Evolutionary conservation across 1,140 invertebrate genomes (phyloP), one percentile per base, ranked within the genome.

Genomic region (Riptortus pedestris): DNA sequence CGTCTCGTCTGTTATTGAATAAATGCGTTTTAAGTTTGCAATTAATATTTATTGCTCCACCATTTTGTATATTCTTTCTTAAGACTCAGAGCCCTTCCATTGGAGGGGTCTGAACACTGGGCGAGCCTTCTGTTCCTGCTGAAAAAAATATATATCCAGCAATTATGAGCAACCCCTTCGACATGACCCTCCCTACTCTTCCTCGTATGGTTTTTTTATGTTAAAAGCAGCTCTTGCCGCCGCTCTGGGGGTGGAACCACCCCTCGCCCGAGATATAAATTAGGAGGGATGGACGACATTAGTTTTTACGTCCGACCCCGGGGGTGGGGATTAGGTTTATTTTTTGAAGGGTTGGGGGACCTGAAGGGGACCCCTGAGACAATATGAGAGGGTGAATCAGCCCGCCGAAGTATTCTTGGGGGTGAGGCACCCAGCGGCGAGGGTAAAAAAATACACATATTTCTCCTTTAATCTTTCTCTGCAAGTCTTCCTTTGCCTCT

Each of bases 291-390:
- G 51, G 51, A 55, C 51, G 51, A 26, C 51, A 26, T 55, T 55
- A 55, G 51, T 55, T 55, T 55, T 55, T 55, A 55, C 51, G 51
- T 55, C 51, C 51, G 1, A 24, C 26, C 24, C 26, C 22, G 51
- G 51, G 51, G 51, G 51, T 55, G 51, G 51, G 51, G 51, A 55
- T 55, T 55, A 55, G 51, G 51, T 55, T 55, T 55, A 55, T 55
- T 55, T 55, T 55, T 55, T 24, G 51, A 55, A 55, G 51, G 51
- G 51, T 55, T 18, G 22, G 31, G 14, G 31, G 5, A 38, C 5
- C 14, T 5, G 31, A 38, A 38, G 31, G 31, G 31, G 31, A 38
- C 51, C 51, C 51, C 16, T 55, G 51, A 55, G 51, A 55, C 51
- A 55, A 55, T 55, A 26, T 26, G 20, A 24, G 3, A 26, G 51